phyloP scores from a whole-genome alignment of 2,113 vertebrate genomes.

The Microcebus tavaratra region DNA sequence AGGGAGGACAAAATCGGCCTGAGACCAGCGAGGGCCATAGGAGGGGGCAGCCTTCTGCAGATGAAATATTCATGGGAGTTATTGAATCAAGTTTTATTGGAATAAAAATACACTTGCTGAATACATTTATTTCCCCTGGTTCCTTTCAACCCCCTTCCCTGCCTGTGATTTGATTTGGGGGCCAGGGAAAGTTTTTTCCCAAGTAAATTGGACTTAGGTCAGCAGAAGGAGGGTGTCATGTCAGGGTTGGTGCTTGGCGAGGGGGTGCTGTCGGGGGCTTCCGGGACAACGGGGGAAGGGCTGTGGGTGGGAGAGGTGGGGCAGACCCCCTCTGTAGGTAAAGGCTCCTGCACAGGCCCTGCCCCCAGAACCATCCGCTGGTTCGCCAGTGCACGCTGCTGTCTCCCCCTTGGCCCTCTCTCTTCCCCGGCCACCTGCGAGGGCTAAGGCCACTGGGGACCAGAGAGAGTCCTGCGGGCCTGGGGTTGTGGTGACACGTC shows the following conservation, averaged over 20 bases:
- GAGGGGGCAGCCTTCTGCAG: constrained; percentile 48
- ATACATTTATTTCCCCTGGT: constrained; percentile 73
- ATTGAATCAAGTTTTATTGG: constrained; percentile 80
- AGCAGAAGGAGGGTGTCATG: constrained; percentile 57
- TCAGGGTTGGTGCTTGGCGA: background rate
- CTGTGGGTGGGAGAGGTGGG: fast-evolving
- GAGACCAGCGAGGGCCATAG: background rate
- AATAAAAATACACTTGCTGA: constrained; percentile 76
- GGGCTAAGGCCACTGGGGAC: background rate
- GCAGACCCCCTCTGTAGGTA: background rate
- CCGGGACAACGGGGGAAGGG: background rate
- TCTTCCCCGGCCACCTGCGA: too few relatives aligned
- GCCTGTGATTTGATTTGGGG: constrained; percentile 76
- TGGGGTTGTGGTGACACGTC: background rate
- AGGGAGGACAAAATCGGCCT: constrained; percentile 9
- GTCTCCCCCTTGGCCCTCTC: fast-evolving
- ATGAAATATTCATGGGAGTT: constrained; percentile 74
- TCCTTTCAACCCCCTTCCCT: constrained; percentile 72
- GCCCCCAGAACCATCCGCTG: fast-evolving
- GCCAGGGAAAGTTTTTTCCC: constrained; percentile 10
- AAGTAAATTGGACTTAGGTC: constrained; percentile 72
- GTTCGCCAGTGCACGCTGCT: fast-evolving
- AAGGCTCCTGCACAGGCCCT: background rate
- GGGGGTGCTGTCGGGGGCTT: background rate
- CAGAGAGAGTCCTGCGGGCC: background rate